These are phyloP conservation scores for Gymnocephalus cernua DNA, from an alignment of 2,113 vertebrate genomes.

Conservation along the genomic window DNA sequence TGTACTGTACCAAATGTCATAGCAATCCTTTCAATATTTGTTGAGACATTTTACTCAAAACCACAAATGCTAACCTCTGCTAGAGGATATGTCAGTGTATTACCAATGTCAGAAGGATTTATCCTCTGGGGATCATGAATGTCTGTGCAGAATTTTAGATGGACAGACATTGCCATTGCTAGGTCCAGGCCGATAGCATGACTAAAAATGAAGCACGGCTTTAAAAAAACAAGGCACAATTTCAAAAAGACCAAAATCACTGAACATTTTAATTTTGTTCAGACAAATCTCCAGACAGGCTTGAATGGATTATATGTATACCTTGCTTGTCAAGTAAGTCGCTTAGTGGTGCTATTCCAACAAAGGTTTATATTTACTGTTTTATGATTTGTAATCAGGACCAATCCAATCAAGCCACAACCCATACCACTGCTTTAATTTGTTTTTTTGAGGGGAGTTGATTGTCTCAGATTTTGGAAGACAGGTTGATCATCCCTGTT, in stretches of 20 bases:
- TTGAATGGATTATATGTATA: slow-evolving; percentile 75
- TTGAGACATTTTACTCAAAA: not conserved
- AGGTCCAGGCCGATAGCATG: not conserved
- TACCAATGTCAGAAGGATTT: not conserved
- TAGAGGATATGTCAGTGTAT: not conserved
- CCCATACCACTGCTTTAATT: slow-evolving; percentile 62
- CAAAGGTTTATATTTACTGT: slow-evolving; percentile 61
- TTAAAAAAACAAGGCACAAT: slow-evolving; percentile 7
- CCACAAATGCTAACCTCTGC: not conserved
- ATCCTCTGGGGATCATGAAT: not conserved
- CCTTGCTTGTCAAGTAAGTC: slow-evolving; percentile 46
- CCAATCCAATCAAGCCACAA: slow-evolving; percentile 76
- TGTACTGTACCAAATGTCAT: not conserved
- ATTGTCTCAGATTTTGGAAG: slow-evolving; percentile 65
- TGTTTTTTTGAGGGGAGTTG: slow-evolving; percentile 38
- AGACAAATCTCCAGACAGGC: slow-evolving; percentile 50
- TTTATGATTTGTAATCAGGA: slow-evolving; percentile 60
- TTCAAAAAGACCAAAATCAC: slow-evolving; percentile 14
- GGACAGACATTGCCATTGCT: not conserved
- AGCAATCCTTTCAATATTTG: not conserved
- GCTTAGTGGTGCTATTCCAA: slow-evolving; percentile 54
- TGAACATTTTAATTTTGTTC: slow-evolving; percentile 47
- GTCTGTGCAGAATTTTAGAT: not conserved
- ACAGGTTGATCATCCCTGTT: slow-evolving; percentile 50
- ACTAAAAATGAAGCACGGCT: not conserved